Evolutionary conservation across 30 jellyfish, hydroid and myxozoan species (phyloP).

Genomic region (Rhopilema esculentum): DNA sequence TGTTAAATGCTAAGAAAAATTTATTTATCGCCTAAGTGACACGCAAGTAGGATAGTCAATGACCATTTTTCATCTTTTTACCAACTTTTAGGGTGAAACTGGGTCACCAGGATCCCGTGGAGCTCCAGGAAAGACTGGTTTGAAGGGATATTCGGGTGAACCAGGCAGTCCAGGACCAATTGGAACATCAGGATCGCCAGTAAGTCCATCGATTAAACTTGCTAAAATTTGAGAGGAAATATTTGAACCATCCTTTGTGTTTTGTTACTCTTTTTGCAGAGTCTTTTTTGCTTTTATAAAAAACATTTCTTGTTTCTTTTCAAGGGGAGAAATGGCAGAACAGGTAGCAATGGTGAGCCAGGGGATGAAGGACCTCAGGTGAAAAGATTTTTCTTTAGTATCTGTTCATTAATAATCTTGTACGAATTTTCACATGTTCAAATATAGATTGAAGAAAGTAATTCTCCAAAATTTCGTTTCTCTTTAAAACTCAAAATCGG

Average conservation of each 20-base stretch:
- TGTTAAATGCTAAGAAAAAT: no score
- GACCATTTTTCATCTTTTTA: not conserved
- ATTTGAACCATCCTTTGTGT: no score
- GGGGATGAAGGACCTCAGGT: slow-evolving; percentile 51
- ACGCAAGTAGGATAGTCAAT: not conserved
- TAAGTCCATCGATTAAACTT: slow-evolving; percentile 3
- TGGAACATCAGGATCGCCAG: slow-evolving; percentile 61
- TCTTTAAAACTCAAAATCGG: no score
- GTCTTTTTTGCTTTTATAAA: no score
- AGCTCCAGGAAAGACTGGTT: slow-evolving; percentile 91
- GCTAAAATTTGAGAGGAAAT: not conserved
- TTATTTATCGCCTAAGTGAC: no score
- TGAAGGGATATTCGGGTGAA: slow-evolving; percentile 91
- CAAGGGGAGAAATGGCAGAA: slow-evolving; percentile 74
- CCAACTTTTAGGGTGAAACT: slow-evolving; percentile 71
- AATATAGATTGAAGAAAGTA: not conserved
- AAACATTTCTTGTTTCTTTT: no score
- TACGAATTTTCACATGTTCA: no score
- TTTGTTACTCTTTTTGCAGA: no score
- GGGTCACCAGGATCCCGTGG: slow-evolving; percentile 98
- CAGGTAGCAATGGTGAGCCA: slow-evolving; percentile 56
- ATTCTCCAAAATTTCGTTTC: no score
- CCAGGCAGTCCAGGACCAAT: slow-evolving; percentile 57
- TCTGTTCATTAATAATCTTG: no score
- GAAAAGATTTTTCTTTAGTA: no score